phyloP scores from a whole-genome alignment of 1,140 invertebrate genomes.

The Medauroidea extradentata region DNA sequence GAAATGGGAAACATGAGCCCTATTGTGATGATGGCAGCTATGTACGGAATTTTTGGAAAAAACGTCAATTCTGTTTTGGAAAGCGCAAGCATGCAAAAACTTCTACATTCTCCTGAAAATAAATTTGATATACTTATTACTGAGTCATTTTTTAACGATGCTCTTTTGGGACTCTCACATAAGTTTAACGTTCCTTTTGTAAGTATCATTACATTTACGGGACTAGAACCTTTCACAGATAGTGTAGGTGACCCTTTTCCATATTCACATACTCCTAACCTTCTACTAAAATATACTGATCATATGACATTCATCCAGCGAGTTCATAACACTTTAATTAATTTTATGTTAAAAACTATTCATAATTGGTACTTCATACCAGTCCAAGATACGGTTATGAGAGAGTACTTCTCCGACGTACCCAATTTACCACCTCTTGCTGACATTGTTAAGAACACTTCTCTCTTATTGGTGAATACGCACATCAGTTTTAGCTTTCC shows the following conservation, averaged over 20 bases:
- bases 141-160: conserved; percentile 42
- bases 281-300: conserved; percentile 32
- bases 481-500: conserved; percentile 45
- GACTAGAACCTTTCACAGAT: conserved; percentile 37
- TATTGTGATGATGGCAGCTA: no score
- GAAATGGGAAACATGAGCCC: no score
- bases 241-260: conserved; percentile 38
- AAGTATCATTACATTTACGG: conserved; percentile 34
- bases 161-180: conserved; percentile 37
- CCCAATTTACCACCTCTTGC: conserved; percentile 19
- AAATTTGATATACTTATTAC: conserved; percentile 44
- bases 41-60: no score
- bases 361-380: conserved; percentile 4
- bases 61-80: no score
- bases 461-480: conserved; percentile 45
- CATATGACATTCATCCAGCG: conserved; percentile 36
- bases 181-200: conserved; percentile 40
- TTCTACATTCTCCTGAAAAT: no score
- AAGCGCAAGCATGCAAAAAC: no score
- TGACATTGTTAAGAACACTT: conserved; percentile 33
- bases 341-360: neutral
- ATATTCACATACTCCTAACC: conserved; percentile 39
- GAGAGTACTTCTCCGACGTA: conserved; percentile 12
- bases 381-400: conserved; percentile 17
- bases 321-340: neutral